Evolutionary conservation across 2,888 invertebrate genomes (phyloP).

Genomic region (Caenorhabditis imperialis): DNA sequence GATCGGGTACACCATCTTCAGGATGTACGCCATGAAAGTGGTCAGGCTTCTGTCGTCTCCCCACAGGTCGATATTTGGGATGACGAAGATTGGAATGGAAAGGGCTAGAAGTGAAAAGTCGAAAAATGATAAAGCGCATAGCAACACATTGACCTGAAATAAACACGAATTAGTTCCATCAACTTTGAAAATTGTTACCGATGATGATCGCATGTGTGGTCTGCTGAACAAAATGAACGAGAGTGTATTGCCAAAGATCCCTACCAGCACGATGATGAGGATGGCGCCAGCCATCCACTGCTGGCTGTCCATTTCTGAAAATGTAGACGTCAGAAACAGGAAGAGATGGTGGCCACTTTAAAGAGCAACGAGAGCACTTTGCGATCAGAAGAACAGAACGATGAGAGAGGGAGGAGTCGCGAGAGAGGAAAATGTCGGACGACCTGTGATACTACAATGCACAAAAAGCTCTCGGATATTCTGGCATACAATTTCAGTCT

Average conservation of each 20-base stretch:
- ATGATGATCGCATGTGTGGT: slow-evolving; percentile 69
- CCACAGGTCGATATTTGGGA: slow-evolving; percentile 71
- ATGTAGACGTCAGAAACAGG: background rate
- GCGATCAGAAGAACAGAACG: slow-evolving; percentile 18
- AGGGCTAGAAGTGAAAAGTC: slow-evolving; percentile 73
- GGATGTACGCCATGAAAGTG: slow-evolving; percentile 67
- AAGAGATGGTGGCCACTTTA: slow-evolving; percentile 21
- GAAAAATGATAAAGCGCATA: slow-evolving; percentile 72
- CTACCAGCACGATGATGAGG: slow-evolving; percentile 68
- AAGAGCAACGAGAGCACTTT: slow-evolving; percentile 19
- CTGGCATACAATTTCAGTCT: slow-evolving; percentile 31
- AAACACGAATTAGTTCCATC: background rate
- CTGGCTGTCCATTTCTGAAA: slow-evolving; percentile 64
- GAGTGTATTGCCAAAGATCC: slow-evolving; percentile 69
- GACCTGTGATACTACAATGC: slow-evolving; percentile 11
- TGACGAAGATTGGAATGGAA: slow-evolving; percentile 74
- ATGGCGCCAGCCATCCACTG: slow-evolving; percentile 71
- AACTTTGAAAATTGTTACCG: slow-evolving; percentile 48
- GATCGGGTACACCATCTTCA: slow-evolving; percentile 75
- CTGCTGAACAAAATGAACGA: slow-evolving; percentile 70
- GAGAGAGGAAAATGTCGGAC: slow-evolving; percentile 14
- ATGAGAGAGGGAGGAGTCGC: slow-evolving; percentile 9
- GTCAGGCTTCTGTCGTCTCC: slow-evolving; percentile 40
- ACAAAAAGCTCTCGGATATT: slow-evolving; percentile 26
- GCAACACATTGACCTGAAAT: slow-evolving; percentile 69